phyloP scores from a whole-genome alignment of 1,140 invertebrate genomes.

The Trichonephila clavata region DNA sequence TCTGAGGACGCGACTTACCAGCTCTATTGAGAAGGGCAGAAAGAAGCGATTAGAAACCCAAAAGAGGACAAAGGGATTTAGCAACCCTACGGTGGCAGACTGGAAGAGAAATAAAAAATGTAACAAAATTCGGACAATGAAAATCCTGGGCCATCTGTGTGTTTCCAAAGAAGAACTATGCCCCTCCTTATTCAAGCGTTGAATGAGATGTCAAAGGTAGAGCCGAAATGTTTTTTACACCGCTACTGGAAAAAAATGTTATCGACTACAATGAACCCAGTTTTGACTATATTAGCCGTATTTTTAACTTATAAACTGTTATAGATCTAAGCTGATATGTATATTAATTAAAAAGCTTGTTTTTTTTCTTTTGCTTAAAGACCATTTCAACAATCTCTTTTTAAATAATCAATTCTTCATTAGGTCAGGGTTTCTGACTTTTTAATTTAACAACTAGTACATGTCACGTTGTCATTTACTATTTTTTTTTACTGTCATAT shows the following conservation, averaged over 20 bases:
- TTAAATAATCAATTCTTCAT: too few species aligned
- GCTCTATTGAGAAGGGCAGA: not conserved
- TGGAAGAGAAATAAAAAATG: slow-evolving; percentile 62
- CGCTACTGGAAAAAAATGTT: not conserved
- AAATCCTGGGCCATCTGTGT: slow-evolving; percentile 63
- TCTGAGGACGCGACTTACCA: not conserved
- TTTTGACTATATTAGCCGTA: slow-evolving; percentile 52
- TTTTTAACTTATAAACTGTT: not conserved
- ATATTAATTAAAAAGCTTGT: too few species aligned
- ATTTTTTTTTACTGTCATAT: too few species aligned
- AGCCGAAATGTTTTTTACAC: not conserved
- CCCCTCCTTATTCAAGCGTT: slow-evolving; percentile 33
- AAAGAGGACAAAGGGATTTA: slow-evolving; percentile 8
- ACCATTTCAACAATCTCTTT: too few species aligned
- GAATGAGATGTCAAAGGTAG: slow-evolving; percentile 73
- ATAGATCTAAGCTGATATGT: not conserved
- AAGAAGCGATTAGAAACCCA: slow-evolving; percentile 59
- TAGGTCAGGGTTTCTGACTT: too few species aligned
- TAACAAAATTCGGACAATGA: slow-evolving; percentile 51
- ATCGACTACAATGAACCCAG: slow-evolving; percentile 21
- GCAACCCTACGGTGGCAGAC: slow-evolving; percentile 44
- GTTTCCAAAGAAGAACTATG: slow-evolving; percentile 54
- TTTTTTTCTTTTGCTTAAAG: not conserved
- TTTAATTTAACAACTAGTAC: too few species aligned
- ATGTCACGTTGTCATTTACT: too few species aligned